Percentiles rank a stretch among this genome's conserved stretches.
phyloP scores from a whole-genome alignment of 2,888 invertebrate species.

The Melinaea marsaeus region DNA sequence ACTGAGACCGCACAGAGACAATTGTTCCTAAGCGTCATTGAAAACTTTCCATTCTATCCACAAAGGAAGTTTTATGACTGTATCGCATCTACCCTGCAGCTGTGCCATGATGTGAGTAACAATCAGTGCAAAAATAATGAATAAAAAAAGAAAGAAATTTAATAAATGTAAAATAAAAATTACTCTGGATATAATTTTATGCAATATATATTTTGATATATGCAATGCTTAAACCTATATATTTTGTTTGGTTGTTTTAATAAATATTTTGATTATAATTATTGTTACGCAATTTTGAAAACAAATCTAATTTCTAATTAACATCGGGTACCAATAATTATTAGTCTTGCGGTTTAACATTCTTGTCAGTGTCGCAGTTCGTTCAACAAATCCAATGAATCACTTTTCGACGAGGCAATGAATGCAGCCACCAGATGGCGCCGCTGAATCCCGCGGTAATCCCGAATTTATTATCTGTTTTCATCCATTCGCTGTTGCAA shows the following conservation, averaged over 20 bases:
- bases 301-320: too few relatives aligned
- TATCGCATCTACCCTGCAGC: slow-evolving; percentile 25
- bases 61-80: slow-evolving; percentile 56
- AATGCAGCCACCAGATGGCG: slow-evolving; percentile 56
- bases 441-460: slow-evolving; percentile 58
- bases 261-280: too few relatives aligned
- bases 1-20: slow-evolving; percentile 55
- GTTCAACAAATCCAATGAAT: slow-evolving; percentile 43
- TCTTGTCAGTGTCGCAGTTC: slow-evolving; percentile 28
- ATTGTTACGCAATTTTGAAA: too few relatives aligned
- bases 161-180: too few relatives aligned
- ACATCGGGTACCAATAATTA: too few relatives aligned
- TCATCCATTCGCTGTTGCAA: slow-evolving; percentile 56
- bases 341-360: not conserved
- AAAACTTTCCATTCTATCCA: slow-evolving; percentile 59
- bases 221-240: too few relatives aligned
- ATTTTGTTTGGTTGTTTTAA: too few relatives aligned
- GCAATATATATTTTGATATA: too few relatives aligned
- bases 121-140: not conserved
- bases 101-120: slow-evolving; percentile 1
- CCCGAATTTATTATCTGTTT: slow-evolving; percentile 71
- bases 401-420: slow-evolving; percentile 48
- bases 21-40: slow-evolving; percentile 59
- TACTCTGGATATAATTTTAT: too few relatives aligned
- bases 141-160: not conserved